A percentile compares a stretch with the other conserved stretches of the same genome.
Evolutionary conservation across 2,888 invertebrate species (phyloP).

Genomic region (Pherbina coryleti): DNA sequence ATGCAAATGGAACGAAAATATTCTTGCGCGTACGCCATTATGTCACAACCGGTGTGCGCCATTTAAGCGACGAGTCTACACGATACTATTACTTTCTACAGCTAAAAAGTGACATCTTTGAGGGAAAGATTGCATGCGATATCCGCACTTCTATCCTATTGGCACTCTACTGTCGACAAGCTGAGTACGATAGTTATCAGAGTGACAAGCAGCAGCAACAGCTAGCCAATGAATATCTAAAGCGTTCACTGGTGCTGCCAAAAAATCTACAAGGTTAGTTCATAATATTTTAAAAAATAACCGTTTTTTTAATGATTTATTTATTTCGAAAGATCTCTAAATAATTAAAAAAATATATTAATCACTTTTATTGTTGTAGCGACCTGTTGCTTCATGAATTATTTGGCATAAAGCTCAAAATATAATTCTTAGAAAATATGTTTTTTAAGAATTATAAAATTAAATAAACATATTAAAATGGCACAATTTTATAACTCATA

Average conservation of each 20-base stretch:
- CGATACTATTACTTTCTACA: constrained; percentile 97
- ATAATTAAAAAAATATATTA: too few species aligned
- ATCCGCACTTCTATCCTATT: constrained; percentile 91
- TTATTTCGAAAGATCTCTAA: too few species aligned
- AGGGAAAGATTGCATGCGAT: constrained; percentile 90
- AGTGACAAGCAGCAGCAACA: constrained; percentile 89
- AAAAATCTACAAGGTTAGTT: constrained; percentile 76
- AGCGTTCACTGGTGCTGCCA: constrained; percentile 91
- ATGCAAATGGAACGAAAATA: constrained; percentile 84
- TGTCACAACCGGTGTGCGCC: constrained; percentile 85
- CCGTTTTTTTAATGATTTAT: too few species aligned
- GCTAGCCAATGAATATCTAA: constrained; percentile 86
- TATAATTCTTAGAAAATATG: too few species aligned
- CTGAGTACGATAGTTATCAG: constrained; percentile 92
- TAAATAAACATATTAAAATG: too few species aligned
- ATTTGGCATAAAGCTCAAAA: too few species aligned
- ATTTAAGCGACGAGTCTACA: constrained; percentile 93
- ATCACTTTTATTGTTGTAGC: too few species aligned
- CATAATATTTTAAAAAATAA: too few species aligned
- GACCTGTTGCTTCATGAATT: too few species aligned
- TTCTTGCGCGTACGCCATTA: constrained; percentile 96
- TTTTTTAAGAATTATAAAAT: too few species aligned
- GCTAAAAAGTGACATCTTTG: constrained; percentile 93
- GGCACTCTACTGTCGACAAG: constrained; percentile 95
- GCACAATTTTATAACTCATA: too few species aligned